Evolutionary conservation across 2,113 vertebrate species (phyloP).

Genomic region (Gracilinanus agilis): DNA sequence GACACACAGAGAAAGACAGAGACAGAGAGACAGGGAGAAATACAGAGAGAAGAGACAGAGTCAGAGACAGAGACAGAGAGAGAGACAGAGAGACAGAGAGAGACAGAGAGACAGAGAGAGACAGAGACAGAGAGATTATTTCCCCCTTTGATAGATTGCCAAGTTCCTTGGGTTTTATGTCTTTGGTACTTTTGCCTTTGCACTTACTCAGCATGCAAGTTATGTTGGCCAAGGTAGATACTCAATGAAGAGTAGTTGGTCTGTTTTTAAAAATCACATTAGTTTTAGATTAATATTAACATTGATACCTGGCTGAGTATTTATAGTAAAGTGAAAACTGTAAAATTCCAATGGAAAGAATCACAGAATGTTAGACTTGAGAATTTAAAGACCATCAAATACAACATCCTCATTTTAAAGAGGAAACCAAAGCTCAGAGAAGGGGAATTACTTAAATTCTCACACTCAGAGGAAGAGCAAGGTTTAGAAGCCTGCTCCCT

Average conservation of each 20-base stretch:
- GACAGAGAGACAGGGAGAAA: too few relatives aligned
- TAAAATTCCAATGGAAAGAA: not conserved
- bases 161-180: not conserved
- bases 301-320: not conserved
- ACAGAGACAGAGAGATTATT: too few relatives aligned
- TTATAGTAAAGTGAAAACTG: not conserved
- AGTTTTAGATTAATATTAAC: not conserved
- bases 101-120: too few relatives aligned
- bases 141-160: too few relatives aligned
- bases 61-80: too few relatives aligned
- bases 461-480: not conserved
- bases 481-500: not conserved
- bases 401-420: not conserved
- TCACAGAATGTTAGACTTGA: not conserved
- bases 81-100: not conserved
- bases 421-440: not conserved
- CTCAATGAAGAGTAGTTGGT: not conserved
- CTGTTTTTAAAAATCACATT: not conserved
- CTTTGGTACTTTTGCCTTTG: not conserved
- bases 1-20: too few relatives aligned
- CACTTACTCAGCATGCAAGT: not conserved
- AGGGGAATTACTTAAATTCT: not conserved
- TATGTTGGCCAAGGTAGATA: not conserved
- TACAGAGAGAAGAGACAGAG: too few relatives aligned
- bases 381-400: not conserved